These are phyloP conservation scores for Lytechinus variegatus DNA, from an alignment of 35 echinoderm and acorn worm genomes.

Conservation along the genomic window DNA sequence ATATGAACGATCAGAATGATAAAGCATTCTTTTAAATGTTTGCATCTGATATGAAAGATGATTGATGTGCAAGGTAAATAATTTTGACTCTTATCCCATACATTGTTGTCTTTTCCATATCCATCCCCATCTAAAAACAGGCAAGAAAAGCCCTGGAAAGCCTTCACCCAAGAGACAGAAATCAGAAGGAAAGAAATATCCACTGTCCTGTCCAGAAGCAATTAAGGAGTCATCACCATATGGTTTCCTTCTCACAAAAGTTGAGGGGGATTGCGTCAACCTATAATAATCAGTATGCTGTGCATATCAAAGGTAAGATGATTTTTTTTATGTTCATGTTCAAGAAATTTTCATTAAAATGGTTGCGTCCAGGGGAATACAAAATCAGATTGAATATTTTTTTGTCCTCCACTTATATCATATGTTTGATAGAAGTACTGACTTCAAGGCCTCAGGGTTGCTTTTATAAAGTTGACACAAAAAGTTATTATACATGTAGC, in stretches of 20 bases:
- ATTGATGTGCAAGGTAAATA: no score
- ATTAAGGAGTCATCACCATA: constrained; percentile 67
- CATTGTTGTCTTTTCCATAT: background rate
- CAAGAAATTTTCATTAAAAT: background rate
- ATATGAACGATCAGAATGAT: no score
- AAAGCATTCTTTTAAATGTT: no score
- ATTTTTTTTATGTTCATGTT: background rate
- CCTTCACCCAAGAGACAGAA: background rate
- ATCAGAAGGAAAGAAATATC: background rate
- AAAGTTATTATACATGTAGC: no score
- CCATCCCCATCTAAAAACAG: background rate
- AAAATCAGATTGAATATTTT: no score
- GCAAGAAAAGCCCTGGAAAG: background rate
- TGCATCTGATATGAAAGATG: no score
- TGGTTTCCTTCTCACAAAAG: constrained; percentile 83
- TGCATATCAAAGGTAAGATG: constrained; percentile 79
- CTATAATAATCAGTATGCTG: constrained; percentile 78
- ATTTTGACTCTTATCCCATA: background rate
- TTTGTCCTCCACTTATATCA: no score
- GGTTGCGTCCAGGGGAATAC: background rate
- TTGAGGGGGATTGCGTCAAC: constrained; percentile 73
- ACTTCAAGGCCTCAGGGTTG: no score
- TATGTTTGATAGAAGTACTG: no score
- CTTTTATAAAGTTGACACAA: no score
- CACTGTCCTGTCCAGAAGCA: constrained; percentile 41